These are phyloP conservation scores for Digitonthophagus gazella DNA, from an alignment of 2,888 invertebrate species.

Conservation along the genomic window DNA sequence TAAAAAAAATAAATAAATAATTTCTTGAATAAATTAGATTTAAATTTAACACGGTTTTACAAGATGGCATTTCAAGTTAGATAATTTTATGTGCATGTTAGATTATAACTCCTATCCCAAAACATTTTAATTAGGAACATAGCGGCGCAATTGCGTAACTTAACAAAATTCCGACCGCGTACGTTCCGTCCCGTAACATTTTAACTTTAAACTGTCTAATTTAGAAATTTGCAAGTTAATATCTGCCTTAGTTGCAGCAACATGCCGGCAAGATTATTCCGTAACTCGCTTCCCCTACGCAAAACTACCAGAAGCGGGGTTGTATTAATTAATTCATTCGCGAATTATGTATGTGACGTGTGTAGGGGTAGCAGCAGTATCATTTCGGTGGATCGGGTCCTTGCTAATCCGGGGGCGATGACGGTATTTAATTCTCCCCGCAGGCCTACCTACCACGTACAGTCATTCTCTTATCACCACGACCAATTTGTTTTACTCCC, in stretches of 20 bases:
- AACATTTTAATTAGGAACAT: not conserved
- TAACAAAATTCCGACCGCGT: not conserved
- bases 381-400: not conserved
- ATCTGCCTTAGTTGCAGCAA: slow-evolving; percentile 8
- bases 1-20: too few species aligned
- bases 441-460: not conserved
- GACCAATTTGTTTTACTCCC: not conserved
- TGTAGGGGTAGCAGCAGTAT: not conserved
- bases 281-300: slow-evolving; percentile 4
- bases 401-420: not conserved
- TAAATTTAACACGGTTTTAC: too few species aligned
- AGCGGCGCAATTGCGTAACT: not conserved
- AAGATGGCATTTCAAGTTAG: too few species aligned
- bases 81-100: too few species aligned
- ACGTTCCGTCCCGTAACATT: not conserved
- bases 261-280: slow-evolving; percentile 2
- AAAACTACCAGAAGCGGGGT: not conserved
- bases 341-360: slow-evolving; percentile 19
- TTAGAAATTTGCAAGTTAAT: slow-evolving; percentile 14
- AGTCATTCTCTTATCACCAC: not conserved
- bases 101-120: too few species aligned
- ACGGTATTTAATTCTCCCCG: not conserved
- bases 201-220: slow-evolving; percentile 11
- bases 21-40: too few species aligned
- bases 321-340: slow-evolving; percentile 14